Conservation (phyloP, 2,797 vertebrate species). For the Takifugu ocellatus region DNA sequence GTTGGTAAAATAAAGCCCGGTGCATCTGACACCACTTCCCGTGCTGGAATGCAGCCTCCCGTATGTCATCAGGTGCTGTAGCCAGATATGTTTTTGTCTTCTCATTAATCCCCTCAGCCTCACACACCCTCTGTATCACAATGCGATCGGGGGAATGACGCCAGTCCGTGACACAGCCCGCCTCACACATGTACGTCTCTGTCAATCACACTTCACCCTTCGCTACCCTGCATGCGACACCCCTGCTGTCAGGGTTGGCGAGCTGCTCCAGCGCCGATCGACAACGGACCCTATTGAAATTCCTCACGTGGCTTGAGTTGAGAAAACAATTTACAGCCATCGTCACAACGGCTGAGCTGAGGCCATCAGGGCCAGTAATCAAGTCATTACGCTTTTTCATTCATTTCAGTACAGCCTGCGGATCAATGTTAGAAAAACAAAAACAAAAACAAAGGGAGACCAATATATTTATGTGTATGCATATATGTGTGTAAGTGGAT, state of each 20-base stretch:
- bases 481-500: too few species aligned
- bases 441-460: constrained; percentile 4
- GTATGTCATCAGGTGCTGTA: constrained; percentile 24
- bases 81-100: constrained; percentile 28
- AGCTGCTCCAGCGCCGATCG: constrained; percentile 20
- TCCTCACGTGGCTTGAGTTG: constrained; percentile 54
- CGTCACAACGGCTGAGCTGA: constrained; percentile 30
- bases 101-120: constrained; percentile 30
- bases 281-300: constrained; percentile 53
- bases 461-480: background rate
- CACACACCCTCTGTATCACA: constrained; percentile 7
- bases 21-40: constrained; percentile 38
- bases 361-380: constrained; percentile 54
- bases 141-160: constrained; percentile 14
- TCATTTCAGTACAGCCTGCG: constrained; percentile 45
- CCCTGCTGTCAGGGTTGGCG: constrained; percentile 14
- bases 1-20: constrained; percentile 21
- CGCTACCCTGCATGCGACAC: constrained; percentile 8
- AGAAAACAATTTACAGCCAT: constrained; percentile 61
- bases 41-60: constrained; percentile 15
- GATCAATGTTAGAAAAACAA: constrained; percentile 27
- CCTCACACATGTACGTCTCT: constrained; percentile 27
- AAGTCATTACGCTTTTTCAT: constrained; percentile 56
- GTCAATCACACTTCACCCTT: constrained; percentile 50
- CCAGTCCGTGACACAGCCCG: constrained; percentile 17